These are phyloP conservation scores for Callionymus lyra DNA, from an alignment of 2,113 vertebrate genomes.

Conservation along the genomic window DNA sequence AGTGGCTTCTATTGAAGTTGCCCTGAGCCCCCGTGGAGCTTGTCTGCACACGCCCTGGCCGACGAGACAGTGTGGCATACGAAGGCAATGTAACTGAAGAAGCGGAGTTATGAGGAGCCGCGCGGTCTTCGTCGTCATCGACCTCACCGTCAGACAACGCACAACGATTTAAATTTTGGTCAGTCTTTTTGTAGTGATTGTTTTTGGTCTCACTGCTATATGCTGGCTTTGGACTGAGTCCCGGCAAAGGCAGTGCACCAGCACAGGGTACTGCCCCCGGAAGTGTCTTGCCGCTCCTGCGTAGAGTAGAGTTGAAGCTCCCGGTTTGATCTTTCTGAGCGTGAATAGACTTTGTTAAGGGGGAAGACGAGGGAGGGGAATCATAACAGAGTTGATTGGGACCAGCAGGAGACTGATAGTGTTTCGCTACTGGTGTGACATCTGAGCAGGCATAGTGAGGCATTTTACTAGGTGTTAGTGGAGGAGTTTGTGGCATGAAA, in stretches of 20 bases:
- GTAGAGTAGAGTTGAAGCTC: conserved; percentile 81
- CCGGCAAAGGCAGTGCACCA: conserved; percentile 18
- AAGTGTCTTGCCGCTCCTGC: conserved; percentile 55
- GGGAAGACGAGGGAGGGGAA: conserved; percentile 42
- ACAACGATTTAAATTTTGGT: conserved; percentile 76
- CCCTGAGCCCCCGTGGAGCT: conserved; percentile 48
- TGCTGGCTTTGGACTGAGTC: conserved; percentile 2
- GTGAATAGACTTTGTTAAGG: conserved; percentile 68
- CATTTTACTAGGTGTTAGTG: conserved; percentile 51
- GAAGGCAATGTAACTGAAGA: conserved; percentile 65
- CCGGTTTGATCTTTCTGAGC: conserved; percentile 69
- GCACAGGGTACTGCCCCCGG: conserved; percentile 21
- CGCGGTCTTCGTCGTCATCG: conserved; percentile 70
- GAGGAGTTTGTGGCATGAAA: conserved; percentile 41
- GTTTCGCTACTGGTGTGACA: conserved; percentile 38
- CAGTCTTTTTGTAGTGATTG: conserved; percentile 66
- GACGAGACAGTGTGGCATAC: conserved; percentile 83
- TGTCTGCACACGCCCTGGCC: conserved; percentile 47
- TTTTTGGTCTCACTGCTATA: no score
- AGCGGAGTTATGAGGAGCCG: not conserved
- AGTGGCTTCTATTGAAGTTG: conserved; percentile 81
- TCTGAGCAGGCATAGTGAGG: conserved; percentile 53
- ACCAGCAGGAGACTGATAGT: conserved; percentile 19
- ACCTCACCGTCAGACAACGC: conserved; percentile 78
- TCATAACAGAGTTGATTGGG: conserved; percentile 74